These are phyloP conservation scores for Dipodomys merriami DNA, from an alignment of 2,113 vertebrate genomes.

Conservation along the genomic window DNA sequence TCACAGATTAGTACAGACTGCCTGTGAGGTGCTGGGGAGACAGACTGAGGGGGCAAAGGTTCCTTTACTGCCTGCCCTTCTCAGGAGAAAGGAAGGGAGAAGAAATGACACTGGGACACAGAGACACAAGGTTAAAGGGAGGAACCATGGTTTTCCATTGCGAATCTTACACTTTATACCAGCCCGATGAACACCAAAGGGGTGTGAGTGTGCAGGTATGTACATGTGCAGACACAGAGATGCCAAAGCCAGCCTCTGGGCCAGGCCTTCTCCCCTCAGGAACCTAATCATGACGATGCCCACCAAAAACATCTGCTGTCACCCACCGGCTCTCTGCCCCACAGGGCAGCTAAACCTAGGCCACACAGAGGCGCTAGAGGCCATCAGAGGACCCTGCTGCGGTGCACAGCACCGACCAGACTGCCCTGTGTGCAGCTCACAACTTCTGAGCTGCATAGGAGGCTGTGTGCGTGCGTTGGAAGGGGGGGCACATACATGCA, in stretches of 20 bases:
- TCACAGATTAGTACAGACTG: too few relatives aligned
- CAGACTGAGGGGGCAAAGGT: neutral
- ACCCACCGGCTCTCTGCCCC: neutral
- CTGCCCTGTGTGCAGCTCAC: too few relatives aligned
- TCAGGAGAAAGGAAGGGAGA: neutral
- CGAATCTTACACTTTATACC: neutral
- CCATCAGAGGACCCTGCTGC: neutral
- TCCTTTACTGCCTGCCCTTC: neutral
- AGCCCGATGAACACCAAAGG: neutral
- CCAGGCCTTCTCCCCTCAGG: neutral
- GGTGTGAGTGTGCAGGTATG: too few relatives aligned
- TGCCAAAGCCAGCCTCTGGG: neutral
- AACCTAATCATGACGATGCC: too few relatives aligned
- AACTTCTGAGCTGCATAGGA: neutral
- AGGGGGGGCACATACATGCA: too few relatives aligned
- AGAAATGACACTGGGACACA: neutral
- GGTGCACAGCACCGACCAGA: too few relatives aligned
- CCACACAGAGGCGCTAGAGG: neutral
- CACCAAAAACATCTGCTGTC: too few relatives aligned
- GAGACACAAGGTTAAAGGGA: neutral
- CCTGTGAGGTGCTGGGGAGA: too few relatives aligned
- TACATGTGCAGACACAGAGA: too few relatives aligned
- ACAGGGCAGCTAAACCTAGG: neutral
- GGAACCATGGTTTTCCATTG: accelerated
- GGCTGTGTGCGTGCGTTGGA: neutral